Evolutionary conservation across 2,797 vertebrate genomes (phyloP).

Genomic region (Huso huso): DNA sequence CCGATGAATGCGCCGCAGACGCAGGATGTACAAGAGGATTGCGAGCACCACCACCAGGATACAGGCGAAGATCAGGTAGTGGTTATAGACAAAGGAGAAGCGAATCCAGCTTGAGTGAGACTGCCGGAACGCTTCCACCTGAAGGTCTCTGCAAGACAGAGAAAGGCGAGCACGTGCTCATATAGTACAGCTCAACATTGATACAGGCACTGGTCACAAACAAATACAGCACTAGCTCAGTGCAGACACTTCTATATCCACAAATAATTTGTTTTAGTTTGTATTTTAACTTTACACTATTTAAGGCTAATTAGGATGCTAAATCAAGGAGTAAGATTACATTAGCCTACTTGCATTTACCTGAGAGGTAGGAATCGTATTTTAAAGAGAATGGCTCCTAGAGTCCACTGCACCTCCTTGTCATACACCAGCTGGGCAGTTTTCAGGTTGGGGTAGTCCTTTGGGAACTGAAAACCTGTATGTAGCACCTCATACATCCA

Average conservation of each 20-base stretch:
- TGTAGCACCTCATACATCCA: conserved; percentile 88
- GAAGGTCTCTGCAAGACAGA: conserved; percentile 66
- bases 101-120: conserved; percentile 73
- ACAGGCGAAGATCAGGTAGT: conserved; percentile 85
- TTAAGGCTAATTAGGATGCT: too few relatives aligned
- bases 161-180: too few relatives aligned
- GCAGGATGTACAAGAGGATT: conserved; percentile 81
- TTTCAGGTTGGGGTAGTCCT: conserved; percentile 64
- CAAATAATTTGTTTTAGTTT: too few relatives aligned
- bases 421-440: conserved; percentile 84
- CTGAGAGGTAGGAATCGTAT: conserved; percentile 91
- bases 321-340: too few relatives aligned
- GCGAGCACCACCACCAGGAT: conserved; percentile 81
- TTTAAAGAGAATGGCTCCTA: conserved; percentile 87
- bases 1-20: conserved; percentile 77
- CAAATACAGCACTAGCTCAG: too few relatives aligned
- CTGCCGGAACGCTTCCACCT: conserved; percentile 69
- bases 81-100: conserved; percentile 87
- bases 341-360: conserved; percentile 37
- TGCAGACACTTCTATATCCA: too few relatives aligned
- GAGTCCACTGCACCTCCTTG: conserved; percentile 89
- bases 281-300: too few relatives aligned
- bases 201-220: not conserved
- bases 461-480: conserved; percentile 77
- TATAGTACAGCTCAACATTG: too few relatives aligned